phyloP scores from a whole-genome alignment of 1,140 invertebrate genomes.

The Portunus trituberculatus region DNA sequence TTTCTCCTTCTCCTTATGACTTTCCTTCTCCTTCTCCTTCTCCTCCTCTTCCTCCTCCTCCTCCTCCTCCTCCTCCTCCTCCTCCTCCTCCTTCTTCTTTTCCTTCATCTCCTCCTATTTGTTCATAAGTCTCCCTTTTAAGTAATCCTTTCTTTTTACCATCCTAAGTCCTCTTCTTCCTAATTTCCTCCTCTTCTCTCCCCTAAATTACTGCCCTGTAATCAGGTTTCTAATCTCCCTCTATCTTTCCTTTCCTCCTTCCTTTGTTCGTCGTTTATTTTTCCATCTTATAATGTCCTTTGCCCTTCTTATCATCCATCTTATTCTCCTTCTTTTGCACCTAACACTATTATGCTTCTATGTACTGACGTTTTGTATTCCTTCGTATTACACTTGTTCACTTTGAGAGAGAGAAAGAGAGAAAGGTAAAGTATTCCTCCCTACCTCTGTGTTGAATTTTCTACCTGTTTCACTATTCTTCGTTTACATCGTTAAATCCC shows the following conservation, averaged over 20 bases:
- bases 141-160: background rate
- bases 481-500: too few relatives aligned
- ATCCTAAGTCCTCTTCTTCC: background rate
- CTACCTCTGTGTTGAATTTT: background rate
- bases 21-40: too few relatives aligned
- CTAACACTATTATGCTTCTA: too few relatives aligned
- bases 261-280: background rate
- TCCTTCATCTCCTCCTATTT: background rate
- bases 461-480: too few relatives aligned
- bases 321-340: too few relatives aligned
- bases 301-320: background rate
- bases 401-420: background rate
- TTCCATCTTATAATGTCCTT: background rate
- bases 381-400: too few relatives aligned
- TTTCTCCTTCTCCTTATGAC: too few relatives aligned
- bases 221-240: constrained; percentile 12
- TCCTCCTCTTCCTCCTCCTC: too few relatives aligned
- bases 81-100: too few relatives aligned
- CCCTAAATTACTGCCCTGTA: background rate
- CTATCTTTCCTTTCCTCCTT: background rate
- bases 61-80: too few relatives aligned
- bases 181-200: background rate
- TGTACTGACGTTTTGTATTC: too few relatives aligned
- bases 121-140: background rate
- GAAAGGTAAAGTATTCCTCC: background rate